A percentile compares a stretch with the other conserved stretches of the same genome.
Evolutionary conservation across 1,140 invertebrate species (phyloP).

Genomic region (Drosophila pseudoananassae): DNA sequence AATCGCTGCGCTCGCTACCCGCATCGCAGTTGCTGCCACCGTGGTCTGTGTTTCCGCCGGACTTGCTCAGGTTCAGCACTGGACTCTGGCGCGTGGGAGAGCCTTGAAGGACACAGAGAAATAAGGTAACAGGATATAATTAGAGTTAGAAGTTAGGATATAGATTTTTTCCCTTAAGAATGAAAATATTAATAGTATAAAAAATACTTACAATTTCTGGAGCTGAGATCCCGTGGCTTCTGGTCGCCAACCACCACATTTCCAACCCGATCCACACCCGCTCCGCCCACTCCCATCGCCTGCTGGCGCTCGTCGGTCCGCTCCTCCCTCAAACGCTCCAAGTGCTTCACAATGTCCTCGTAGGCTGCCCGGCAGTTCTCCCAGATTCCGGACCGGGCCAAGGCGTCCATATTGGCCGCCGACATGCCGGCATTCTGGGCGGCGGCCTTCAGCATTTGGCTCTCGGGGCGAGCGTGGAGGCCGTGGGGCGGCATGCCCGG

Average conservation of each 20-base stretch:
- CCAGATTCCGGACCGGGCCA: constrained; percentile 95
- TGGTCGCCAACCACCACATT: constrained; percentile 85
- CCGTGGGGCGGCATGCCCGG: constrained; percentile 94
- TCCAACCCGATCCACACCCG: constrained; percentile 85
- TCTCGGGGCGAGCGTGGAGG: constrained; percentile 88
- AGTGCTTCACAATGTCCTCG: constrained; percentile 96
- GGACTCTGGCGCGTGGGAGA: constrained; percentile 95
- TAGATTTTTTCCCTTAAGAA: too few species aligned
- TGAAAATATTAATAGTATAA: too few species aligned
- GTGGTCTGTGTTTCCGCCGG: constrained; percentile 86
- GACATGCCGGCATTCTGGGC: constrained; percentile 86
- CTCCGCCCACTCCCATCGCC: constrained; percentile 85
- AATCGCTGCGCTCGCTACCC: constrained; percentile 86
- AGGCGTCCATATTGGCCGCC: constrained; percentile 92
- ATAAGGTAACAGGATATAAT: too few species aligned
- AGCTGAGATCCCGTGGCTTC: constrained; percentile 92
- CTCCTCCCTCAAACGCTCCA: constrained; percentile 95
- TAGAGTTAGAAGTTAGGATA: too few species aligned
- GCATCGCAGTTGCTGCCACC: constrained; percentile 85
- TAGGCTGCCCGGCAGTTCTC: constrained; percentile 96
- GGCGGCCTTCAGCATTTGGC: constrained; percentile 91
- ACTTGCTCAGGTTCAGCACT: constrained; percentile 94
- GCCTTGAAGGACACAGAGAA: constrained; percentile 84
- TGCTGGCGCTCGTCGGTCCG: constrained; percentile 87
- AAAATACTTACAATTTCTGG: constrained; percentile 90